Conservation (phyloP, 2,797 vertebrate species). For the Valencia hispanica region DNA sequence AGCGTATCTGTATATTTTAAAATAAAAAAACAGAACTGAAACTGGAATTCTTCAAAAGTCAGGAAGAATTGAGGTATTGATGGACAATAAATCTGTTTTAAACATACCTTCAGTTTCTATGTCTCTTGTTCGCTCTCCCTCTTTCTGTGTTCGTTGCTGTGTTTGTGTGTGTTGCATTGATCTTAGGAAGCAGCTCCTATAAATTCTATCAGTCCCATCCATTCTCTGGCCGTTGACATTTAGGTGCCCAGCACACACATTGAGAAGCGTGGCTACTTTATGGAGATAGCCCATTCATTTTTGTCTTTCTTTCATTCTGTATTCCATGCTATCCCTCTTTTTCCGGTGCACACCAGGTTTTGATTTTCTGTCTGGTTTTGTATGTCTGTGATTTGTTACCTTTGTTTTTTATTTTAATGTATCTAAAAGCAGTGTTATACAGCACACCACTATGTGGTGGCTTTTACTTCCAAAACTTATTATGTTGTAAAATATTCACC, state of each 20-base stretch:
- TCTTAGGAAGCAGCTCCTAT: slow-evolving; percentile 57
- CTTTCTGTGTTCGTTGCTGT: slow-evolving; percentile 17
- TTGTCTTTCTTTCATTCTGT: slow-evolving; percentile 26
- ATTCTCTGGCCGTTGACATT: slow-evolving; percentile 67
- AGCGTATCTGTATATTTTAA: background rate
- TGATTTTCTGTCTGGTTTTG: slow-evolving; percentile 42
- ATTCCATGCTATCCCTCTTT: slow-evolving; percentile 42
- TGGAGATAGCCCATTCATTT: slow-evolving; percentile 60
- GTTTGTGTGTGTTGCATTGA: slow-evolving; percentile 47
- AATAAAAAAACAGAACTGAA: background rate
- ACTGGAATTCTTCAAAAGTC: slow-evolving; percentile 33
- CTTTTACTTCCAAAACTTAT: slow-evolving; percentile 8
- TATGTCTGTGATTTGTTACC: slow-evolving; percentile 52
- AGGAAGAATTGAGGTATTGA: slow-evolving; percentile 48
- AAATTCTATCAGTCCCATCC: slow-evolving; percentile 69
- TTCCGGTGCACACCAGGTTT: slow-evolving; percentile 44
- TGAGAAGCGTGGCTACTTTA: slow-evolving; percentile 60
- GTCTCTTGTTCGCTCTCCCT: background rate
- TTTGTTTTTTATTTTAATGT: slow-evolving; percentile 25
- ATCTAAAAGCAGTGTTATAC: slow-evolving; percentile 16
- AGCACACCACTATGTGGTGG: slow-evolving; percentile 9
- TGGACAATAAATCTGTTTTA: slow-evolving; percentile 47
- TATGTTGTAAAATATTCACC: background rate
- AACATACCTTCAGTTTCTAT: slow-evolving; percentile 26
- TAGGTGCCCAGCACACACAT: slow-evolving; percentile 58